These are phyloP conservation scores for Hafferia zeledoni DNA, from an alignment of 2,797 vertebrate species.

Conservation along the genomic window DNA sequence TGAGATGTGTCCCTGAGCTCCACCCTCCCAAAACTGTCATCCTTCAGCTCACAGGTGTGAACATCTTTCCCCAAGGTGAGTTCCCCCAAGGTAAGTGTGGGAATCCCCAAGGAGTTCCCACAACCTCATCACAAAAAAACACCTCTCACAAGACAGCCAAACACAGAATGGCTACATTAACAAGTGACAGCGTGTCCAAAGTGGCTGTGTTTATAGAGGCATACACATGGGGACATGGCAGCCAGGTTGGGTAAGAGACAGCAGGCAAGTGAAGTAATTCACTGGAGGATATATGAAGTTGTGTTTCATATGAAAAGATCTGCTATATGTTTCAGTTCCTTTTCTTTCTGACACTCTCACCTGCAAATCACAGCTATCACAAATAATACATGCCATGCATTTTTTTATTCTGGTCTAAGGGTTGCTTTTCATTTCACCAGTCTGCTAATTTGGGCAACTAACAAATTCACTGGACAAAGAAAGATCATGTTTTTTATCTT, in stretches of 20 bases:
- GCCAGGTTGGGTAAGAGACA: background rate
- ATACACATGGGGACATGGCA: rapidly evolving
- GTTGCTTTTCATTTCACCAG: background rate
- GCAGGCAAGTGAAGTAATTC: background rate
- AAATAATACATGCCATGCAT: background rate
- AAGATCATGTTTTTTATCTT: background rate
- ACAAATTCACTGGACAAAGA: background rate
- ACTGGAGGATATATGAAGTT: background rate
- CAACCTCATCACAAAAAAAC: background rate
- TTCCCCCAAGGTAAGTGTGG: background rate
- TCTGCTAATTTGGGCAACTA: background rate
- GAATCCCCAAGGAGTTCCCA: background rate
- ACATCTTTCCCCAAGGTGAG: background rate
- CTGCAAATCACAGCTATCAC: background rate
- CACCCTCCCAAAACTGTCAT: background rate
- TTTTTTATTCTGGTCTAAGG: background rate
- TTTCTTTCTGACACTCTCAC: background rate
- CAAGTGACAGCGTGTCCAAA: background rate
- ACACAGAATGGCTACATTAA: background rate
- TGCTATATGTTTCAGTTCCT: background rate
- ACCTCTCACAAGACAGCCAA: background rate
- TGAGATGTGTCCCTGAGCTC: background rate
- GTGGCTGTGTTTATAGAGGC: background rate
- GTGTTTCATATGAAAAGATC: background rate
- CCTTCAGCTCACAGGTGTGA: background rate